These are phyloP conservation scores for Syndactyla subalaris DNA, from an alignment of 2,797 vertebrate genomes.

Conservation along the genomic window DNA sequence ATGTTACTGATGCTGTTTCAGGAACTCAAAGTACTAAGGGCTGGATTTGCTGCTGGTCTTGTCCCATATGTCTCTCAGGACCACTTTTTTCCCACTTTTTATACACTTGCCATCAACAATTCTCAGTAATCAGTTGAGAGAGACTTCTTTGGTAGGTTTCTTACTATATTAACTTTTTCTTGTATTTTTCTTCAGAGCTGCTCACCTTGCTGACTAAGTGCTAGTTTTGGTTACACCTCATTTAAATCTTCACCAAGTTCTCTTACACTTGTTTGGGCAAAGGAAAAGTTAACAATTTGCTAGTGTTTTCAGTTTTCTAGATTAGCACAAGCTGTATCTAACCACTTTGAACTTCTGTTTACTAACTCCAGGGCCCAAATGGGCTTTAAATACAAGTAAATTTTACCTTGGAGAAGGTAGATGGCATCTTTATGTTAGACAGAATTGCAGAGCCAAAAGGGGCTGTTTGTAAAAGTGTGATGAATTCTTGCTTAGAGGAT, in stretches of 20 bases:
- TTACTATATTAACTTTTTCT: neutral
- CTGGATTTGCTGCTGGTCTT: neutral
- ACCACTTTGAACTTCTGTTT: neutral
- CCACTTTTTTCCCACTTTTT: neutral
- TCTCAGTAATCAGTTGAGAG: neutral
- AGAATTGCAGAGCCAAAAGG: neutral
- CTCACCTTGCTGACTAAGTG: neutral
- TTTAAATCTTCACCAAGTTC: neutral
- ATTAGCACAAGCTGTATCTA: neutral
- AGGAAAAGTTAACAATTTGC: neutral
- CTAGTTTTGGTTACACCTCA: accelerated
- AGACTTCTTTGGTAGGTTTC: neutral
- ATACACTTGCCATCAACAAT: accelerated
- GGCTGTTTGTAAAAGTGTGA: neutral
- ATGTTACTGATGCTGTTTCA: neutral
- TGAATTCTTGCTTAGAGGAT: neutral
- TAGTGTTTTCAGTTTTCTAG: neutral
- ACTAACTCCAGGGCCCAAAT: neutral
- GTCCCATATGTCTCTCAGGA: neutral
- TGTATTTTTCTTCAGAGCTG: neutral
- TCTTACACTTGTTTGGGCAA: neutral
- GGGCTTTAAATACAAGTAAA: neutral
- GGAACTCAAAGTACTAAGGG: neutral
- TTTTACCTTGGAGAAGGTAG: neutral
- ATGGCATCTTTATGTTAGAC: neutral